These are phyloP conservation scores for Scaptomyza polygonia DNA, from an alignment of 2,888 invertebrate genomes.

Conservation along the genomic window DNA sequence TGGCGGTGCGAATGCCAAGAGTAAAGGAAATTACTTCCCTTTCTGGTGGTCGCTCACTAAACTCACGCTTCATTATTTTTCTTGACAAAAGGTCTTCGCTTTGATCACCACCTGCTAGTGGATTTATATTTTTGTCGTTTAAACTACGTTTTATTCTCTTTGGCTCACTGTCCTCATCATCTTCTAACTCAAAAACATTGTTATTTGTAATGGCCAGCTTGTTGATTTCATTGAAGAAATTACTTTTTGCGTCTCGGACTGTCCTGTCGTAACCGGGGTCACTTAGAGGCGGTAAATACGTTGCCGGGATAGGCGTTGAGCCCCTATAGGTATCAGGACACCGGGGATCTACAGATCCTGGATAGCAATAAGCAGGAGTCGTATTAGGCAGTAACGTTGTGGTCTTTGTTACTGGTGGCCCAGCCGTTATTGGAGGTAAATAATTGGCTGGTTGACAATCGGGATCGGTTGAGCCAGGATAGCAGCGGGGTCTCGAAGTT, in stretches of 20 bases:
- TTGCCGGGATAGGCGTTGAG: constrained; percentile 77
- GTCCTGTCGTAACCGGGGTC: constrained; percentile 73
- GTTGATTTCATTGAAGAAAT: constrained; percentile 80
- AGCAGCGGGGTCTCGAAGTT: not conserved
- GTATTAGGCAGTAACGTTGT: constrained; percentile 69
- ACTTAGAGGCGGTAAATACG: constrained; percentile 79
- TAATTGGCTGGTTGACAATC: not conserved
- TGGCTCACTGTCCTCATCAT: constrained; percentile 51
- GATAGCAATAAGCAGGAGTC: constrained; percentile 78
- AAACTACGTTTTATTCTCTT: constrained; percentile 59
- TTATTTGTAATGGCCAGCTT: constrained; percentile 71
- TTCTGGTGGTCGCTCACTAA: constrained; percentile 48
- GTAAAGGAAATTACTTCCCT: constrained; percentile 71
- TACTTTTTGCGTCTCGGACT: constrained; percentile 66
- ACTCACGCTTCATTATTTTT: constrained; percentile 71
- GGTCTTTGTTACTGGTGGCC: constrained; percentile 57
- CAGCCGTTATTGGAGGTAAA: not conserved
- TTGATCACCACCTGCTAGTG: constrained; percentile 14
- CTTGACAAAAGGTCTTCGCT: constrained; percentile 69
- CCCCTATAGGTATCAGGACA: constrained; percentile 75
- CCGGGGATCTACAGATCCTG: constrained; percentile 83
- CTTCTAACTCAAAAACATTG: constrained; percentile 71
- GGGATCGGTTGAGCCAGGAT: not conserved
- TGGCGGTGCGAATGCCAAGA: constrained; percentile 65
- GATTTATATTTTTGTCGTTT: constrained; percentile 23